Evolutionary conservation across 2,797 vertebrate species (phyloP).

Genomic region (Anguilla marmorata): DNA sequence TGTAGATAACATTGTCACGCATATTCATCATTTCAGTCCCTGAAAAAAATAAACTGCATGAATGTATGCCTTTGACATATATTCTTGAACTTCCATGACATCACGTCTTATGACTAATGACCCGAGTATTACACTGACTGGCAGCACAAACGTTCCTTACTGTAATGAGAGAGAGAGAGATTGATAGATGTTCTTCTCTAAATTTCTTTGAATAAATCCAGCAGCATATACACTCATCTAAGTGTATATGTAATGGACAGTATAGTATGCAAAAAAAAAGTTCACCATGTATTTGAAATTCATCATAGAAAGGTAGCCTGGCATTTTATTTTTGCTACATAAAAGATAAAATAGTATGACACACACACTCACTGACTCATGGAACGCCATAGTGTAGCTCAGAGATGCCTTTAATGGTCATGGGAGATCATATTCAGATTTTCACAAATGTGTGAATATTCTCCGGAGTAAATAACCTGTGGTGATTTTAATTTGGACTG

Average conservation of each 20-base stretch:
- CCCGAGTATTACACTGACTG: background rate
- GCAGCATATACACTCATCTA: background rate
- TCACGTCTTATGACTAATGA: conserved; percentile 4
- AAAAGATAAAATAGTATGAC: background rate
- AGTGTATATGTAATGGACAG: background rate
- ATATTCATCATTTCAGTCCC: conserved; percentile 14
- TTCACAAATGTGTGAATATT: background rate
- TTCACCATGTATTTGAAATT: background rate
- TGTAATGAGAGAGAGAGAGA: background rate
- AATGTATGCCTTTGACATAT: conserved; percentile 15
- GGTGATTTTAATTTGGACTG: background rate
- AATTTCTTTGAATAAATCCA: background rate
- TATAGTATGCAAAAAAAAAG: background rate
- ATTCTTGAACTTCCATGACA: conserved; percentile 19
- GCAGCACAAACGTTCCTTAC: conserved; percentile 16
- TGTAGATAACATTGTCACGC: conserved; percentile 9
- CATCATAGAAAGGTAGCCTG: background rate
- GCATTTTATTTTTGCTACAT: background rate
- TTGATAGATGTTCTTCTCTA: background rate
- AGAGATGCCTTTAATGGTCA: background rate
- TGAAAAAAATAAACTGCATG: background rate
- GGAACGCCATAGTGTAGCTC: background rate
- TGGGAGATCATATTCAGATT: background rate
- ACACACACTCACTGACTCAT: background rate
- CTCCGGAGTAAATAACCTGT: background rate